Conservation (phyloP, 2,797 vertebrate genomes). For the Manis crassicaudata region DNA sequence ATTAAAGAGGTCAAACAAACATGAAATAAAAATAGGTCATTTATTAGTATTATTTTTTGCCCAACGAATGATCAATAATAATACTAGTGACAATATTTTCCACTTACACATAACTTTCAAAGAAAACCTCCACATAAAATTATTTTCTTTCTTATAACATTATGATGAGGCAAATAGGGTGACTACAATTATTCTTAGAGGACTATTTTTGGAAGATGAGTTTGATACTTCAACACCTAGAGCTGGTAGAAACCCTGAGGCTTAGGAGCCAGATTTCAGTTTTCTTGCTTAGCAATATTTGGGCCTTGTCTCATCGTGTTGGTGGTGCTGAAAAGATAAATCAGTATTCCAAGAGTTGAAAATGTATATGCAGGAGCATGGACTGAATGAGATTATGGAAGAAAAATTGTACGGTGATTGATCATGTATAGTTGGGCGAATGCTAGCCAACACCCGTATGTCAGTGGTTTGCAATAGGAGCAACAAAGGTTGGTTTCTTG, state of each 20-base stretch:
- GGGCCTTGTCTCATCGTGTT: background rate
- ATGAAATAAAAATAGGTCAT: conserved; percentile 6
- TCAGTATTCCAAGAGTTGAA: background rate
- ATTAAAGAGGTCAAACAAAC: background rate
- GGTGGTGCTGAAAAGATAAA: background rate
- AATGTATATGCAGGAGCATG: background rate
- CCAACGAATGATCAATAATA: background rate
- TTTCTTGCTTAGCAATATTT: background rate
- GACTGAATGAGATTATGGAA: background rate
- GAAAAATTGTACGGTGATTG: background rate
- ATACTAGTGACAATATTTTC: background rate
- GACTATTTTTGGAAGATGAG: background rate
- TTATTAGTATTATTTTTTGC: background rate
- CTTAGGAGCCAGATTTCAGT: background rate
- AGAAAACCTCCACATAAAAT: background rate
- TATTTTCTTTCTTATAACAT: background rate
- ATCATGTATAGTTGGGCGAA: background rate
- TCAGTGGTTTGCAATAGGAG: background rate
- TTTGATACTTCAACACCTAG: background rate
- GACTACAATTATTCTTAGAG: background rate
- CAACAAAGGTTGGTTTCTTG: background rate
- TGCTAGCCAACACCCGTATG: background rate
- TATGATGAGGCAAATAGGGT: background rate
- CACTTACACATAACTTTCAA: background rate
- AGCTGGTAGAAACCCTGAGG: background rate